These are phyloP conservation scores for Ornithoptera priamus DNA, from an alignment of 2,888 invertebrate species.

Conservation along the genomic window DNA sequence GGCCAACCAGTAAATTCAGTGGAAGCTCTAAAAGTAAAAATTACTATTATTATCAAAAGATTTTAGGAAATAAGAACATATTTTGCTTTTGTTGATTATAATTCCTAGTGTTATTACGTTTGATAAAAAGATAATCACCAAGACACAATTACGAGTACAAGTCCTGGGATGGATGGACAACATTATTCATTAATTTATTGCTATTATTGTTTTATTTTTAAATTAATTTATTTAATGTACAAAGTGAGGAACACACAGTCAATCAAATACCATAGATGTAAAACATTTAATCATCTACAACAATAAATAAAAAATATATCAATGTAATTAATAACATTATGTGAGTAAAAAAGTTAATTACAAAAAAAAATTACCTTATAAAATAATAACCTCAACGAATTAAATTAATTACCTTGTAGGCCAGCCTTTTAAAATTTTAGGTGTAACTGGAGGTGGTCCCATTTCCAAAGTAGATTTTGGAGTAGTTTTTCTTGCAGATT, in stretches of 20 bases:
- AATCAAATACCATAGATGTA: neutral
- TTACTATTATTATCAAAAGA: neutral
- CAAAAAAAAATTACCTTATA: too few species aligned
- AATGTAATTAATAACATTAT: too few species aligned
- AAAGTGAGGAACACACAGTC: too few species aligned
- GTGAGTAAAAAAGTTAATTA: too few species aligned
- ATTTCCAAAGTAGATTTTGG: constrained; percentile 68
- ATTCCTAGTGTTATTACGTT: neutral
- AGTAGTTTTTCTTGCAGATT: constrained; percentile 80
- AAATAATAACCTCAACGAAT: too few species aligned
- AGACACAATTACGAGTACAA: too few species aligned
- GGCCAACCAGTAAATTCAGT: constrained; percentile 96
- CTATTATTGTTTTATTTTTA: too few species aligned
- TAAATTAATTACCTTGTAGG: constrained; percentile 82
- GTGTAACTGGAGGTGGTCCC: constrained; percentile 73
- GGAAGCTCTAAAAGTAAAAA: constrained; percentile 82
- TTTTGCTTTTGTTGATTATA: neutral
- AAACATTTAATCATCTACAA: neutral
- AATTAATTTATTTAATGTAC: too few species aligned
- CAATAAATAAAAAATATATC: too few species aligned
- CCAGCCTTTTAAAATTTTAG: constrained; percentile 91
- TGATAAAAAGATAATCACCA: neutral
- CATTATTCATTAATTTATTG: too few species aligned
- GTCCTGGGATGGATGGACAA: too few species aligned
- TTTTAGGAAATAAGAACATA: neutral